Conservation (phyloP, 2,888 invertebrate species). For the Ctena decussata region DNA sequence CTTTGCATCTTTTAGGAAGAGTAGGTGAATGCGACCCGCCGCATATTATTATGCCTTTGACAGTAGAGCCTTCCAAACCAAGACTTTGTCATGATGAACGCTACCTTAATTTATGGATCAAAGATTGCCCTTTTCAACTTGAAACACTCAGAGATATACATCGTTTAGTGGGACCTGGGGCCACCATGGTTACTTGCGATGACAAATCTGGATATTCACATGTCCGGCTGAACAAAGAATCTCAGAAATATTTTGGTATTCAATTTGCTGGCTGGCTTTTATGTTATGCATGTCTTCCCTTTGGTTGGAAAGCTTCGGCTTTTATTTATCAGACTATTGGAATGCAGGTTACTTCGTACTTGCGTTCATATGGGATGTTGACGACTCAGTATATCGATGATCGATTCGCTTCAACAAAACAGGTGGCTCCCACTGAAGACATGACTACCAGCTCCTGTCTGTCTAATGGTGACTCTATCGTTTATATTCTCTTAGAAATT, state of each 20-base stretch:
- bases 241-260: conserved; percentile 41
- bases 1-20: conserved; percentile 23
- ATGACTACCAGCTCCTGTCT: neutral
- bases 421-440: no score
- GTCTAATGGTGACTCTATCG: neutral
- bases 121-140: conserved; percentile 32
- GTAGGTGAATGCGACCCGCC: conserved; percentile 39
- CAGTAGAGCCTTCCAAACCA: conserved; percentile 46
- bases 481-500: conserved; percentile 35
- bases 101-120: conserved; percentile 45
- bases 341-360: neutral
- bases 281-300: conserved; percentile 32
- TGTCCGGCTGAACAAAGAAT: neutral
- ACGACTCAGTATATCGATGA: conserved; percentile 35
- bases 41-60: conserved; percentile 30
- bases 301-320: conserved; percentile 44
- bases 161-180: conserved; percentile 16
- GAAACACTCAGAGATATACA: conserved; percentile 45
- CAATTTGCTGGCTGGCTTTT: conserved; percentile 36
- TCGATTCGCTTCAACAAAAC: neutral
- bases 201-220: conserved; percentile 56
- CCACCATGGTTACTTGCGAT: conserved; percentile 25
- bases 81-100: conserved; percentile 51
- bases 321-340: conserved; percentile 28
- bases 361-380: conserved; percentile 1